Percentiles rank a stretch among this genome's conserved stretches.
These are phyloP conservation scores for Callithrix jacchus DNA, from an alignment of 2,113 vertebrate genomes.

Conservation along the genomic window DNA sequence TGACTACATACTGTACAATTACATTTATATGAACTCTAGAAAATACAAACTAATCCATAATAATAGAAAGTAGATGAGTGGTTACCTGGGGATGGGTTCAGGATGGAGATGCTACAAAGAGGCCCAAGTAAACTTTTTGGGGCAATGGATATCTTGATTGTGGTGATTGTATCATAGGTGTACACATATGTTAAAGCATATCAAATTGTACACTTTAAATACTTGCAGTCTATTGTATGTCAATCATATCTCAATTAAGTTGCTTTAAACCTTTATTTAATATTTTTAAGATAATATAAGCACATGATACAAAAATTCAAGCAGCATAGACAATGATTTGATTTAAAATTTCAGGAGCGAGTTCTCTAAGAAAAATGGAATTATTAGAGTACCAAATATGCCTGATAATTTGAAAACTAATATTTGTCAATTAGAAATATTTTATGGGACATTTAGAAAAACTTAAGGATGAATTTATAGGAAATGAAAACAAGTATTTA, in stretches of 20 bases:
- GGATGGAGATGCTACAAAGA: neutral
- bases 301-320: neutral
- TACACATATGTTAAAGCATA: neutral
- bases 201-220: neutral
- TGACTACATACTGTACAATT: neutral
- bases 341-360: neutral
- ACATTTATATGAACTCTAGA: neutral
- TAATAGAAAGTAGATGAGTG: neutral
- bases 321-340: neutral
- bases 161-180: neutral
- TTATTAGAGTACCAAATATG: neutral
- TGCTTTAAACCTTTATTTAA: neutral
- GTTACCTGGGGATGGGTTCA: neutral
- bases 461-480: neutral
- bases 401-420: neutral
- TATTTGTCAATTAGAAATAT: neutral
- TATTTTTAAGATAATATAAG: slow-evolving; percentile 1
- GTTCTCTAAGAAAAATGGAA: neutral
- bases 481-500: neutral
- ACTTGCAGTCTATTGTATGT: neutral
- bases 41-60: neutral
- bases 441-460: neutral
- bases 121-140: neutral
- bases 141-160: neutral
- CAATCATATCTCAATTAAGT: neutral